Evolutionary conservation across 2,888 invertebrate genomes (phyloP).

Genomic region (Lacanobia wlatinum): DNA sequence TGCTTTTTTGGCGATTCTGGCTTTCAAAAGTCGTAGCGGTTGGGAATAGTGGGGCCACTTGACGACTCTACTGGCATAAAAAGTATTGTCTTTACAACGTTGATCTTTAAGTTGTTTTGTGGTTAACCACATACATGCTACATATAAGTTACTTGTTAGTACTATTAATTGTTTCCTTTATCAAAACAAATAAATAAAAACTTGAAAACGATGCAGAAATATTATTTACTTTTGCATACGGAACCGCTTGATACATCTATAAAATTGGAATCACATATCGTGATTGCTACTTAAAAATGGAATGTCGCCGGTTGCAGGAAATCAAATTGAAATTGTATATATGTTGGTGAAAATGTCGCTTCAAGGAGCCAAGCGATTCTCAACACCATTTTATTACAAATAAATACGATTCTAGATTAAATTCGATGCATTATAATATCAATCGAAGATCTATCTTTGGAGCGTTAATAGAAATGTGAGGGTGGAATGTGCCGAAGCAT

Average conservation of each 20-base stretch:
- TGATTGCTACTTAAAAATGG: constrained; percentile 87
- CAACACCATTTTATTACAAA: constrained; percentile 63
- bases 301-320: constrained; percentile 79
- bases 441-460: constrained; percentile 39
- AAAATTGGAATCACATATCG: constrained; percentile 79
- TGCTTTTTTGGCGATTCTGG: no score
- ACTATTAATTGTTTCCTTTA: constrained; percentile 9
- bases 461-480: constrained; percentile 12
- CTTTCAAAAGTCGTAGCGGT: not conserved
- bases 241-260: constrained; percentile 61
- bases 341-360: constrained; percentile 79
- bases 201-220: not conserved
- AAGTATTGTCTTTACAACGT: not conserved
- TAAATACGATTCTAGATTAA: constrained; percentile 64
- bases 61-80: not conserved
- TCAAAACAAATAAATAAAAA: not conserved
- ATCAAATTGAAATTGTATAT: constrained; percentile 85
- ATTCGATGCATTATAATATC: constrained; percentile 58
- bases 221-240: constrained; percentile 42
- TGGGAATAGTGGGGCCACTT: not conserved
- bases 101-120: not conserved
- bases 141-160: not conserved
- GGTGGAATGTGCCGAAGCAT: not conserved
- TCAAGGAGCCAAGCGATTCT: constrained; percentile 65
- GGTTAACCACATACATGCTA: not conserved